Evolutionary conservation across 1,140 invertebrate species (phyloP).

Genomic region (Drosophila baimaii): DNA sequence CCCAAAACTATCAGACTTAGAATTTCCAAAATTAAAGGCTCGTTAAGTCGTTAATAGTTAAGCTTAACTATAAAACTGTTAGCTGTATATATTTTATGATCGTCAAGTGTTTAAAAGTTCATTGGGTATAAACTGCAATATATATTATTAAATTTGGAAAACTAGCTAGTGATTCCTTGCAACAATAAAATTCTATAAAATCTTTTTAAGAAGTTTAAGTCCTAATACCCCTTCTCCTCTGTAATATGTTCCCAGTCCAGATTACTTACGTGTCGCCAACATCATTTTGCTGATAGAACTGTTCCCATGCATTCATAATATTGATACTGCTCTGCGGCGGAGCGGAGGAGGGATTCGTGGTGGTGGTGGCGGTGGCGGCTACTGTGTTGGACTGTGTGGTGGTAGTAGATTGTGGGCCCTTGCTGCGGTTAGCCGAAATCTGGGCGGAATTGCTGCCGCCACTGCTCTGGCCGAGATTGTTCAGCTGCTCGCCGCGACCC

Average conservation of each 20-base stretch:
- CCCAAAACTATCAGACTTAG: background rate
- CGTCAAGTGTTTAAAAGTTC: background rate
- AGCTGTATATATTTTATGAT: background rate
- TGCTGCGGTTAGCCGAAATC: conserved; percentile 30
- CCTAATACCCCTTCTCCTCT: background rate
- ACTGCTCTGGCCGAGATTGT: conserved; percentile 59
- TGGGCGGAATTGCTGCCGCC: conserved; percentile 4
- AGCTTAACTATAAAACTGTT: background rate
- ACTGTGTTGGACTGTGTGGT: conserved; percentile 27
- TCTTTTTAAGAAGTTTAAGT: background rate
- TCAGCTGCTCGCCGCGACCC: conserved; percentile 52
- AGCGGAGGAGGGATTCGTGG: conserved; percentile 38
- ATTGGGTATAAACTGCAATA: background rate
- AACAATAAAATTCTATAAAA: background rate
- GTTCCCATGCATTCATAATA: conserved; percentile 85
- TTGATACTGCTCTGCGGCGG: conserved; percentile 49
- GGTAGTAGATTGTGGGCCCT: conserved; percentile 23
- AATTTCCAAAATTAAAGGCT: background rate
- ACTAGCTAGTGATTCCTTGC: no score
- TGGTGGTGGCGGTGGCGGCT: conserved; percentile 16
- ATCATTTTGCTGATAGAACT: conserved; percentile 88
- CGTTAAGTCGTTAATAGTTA: background rate
- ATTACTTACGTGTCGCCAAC: conserved; percentile 88
- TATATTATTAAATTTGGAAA: background rate
- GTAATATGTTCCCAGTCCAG: background rate